Evolutionary conservation across 2,797 vertebrate genomes (phyloP), one percentile per base, ranked within the genome.

Genomic region (Ammospiza maritima): DNA sequence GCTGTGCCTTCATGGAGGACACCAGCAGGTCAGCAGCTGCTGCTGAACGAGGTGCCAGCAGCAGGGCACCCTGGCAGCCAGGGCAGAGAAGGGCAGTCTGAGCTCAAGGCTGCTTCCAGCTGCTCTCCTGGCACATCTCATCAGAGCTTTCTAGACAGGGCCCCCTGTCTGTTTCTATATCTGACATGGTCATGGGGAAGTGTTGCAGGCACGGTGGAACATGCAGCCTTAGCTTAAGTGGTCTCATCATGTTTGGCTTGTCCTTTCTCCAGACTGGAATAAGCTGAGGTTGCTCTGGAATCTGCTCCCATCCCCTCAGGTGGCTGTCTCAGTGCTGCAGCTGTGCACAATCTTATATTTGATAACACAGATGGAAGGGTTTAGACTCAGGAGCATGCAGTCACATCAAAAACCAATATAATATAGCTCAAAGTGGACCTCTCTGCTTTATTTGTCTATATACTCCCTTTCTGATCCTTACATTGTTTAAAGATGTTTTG

Each of bases 61-160:
- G 53, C 32, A 44, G 29, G 16, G 10, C 36, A 38, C 36, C 36
- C 36, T 38, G 36, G 10, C 42, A 36, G 20, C 11, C 50, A 11
- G 44, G 27, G 40, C 1, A 40, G 16, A 65, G 60, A 53, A 56
- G 13, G 19, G 58, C 54, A 65, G 2, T 27, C 57, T 74, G 69
- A 77, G 45, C 57, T 66, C 51, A 36, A 42, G 53, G 53, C 61
- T 91, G 30, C 56, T 77, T 86, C 54, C 86, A 89, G 78, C 58
- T 93, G 88, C 74, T 92, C 14, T 87, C 34, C 48, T 87, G 88
- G 92, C 74, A 53, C 23, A 10, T 48, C 18, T 57, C 57, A 40
- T 4, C 51, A 44, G 34, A 90, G 36, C 74, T 78, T 53, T 71
- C 79, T 50, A 4, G 64, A 29, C 45, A 61, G 58, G 50, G 18